Conservation (phyloP, 2,797 vertebrate genomes). For the Poeciliopsis gracilis region DNA sequence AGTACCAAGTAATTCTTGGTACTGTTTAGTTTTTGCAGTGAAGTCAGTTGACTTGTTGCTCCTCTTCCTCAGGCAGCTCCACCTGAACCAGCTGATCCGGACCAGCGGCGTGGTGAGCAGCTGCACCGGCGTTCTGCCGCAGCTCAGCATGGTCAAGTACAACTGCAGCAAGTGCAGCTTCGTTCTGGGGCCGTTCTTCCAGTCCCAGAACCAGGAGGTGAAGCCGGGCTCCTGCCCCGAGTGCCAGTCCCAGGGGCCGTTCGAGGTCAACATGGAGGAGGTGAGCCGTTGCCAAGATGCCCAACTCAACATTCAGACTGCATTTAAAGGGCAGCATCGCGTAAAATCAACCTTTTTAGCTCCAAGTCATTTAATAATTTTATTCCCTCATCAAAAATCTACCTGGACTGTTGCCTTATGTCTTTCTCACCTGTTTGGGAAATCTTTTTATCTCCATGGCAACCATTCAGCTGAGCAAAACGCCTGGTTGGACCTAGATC, state of each 20-base stretch:
- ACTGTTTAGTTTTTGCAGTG: no score
- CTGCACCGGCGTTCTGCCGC: constrained; percentile 94
- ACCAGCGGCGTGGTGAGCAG: constrained; percentile 96
- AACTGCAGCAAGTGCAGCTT: constrained; percentile 98
- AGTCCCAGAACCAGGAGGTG: constrained; percentile 98
- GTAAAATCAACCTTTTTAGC: no score
- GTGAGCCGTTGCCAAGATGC: constrained; percentile 67
- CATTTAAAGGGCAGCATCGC: no score
- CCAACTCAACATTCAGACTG: no score
- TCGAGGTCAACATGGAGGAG: constrained; percentile 99
- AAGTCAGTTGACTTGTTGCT: neutral
- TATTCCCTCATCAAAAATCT: no score
- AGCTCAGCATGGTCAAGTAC: constrained; percentile 98
- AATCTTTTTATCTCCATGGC: no score
- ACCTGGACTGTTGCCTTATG: no score
- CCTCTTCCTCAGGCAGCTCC: constrained; percentile 86
- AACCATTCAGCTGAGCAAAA: no score
- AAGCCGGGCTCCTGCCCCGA: constrained; percentile 98
- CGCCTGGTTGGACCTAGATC: no score
- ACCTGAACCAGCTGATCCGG: constrained; percentile 97
- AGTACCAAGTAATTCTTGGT: no score
- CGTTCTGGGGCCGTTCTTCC: constrained; percentile 94
- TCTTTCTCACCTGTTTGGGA: no score
- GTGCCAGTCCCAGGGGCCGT: constrained; percentile 94
- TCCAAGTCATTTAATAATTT: no score